These are phyloP conservation scores for Scelioninae gen. 2 DNA, from an alignment of 2,888 invertebrate genomes.

Conservation along the genomic window DNA sequence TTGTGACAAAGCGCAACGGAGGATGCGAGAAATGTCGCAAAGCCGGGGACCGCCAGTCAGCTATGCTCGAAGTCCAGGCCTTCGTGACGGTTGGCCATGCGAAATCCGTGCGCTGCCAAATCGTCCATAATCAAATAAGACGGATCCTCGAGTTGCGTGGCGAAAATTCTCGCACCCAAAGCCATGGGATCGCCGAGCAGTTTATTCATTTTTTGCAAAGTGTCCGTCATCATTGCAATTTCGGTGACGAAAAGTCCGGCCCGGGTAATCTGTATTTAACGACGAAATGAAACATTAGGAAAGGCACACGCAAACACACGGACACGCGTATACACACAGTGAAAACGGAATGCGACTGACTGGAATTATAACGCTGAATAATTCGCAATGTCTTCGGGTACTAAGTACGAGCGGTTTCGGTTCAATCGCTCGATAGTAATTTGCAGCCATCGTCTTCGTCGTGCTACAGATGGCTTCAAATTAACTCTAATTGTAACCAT, in stretches of 20 bases:
- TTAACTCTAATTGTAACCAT: slow-evolving; percentile 55
- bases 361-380: slow-evolving; percentile 17
- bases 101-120: slow-evolving; percentile 77
- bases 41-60: slow-evolving; percentile 75
- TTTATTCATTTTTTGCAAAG: slow-evolving; percentile 68
- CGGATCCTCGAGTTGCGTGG: slow-evolving; percentile 70
- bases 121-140: slow-evolving; percentile 77
- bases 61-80: slow-evolving; percentile 78
- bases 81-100: slow-evolving; percentile 76
- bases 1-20: slow-evolving; percentile 77
- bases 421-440: slow-evolving; percentile 51
- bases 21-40: slow-evolving; percentile 78
- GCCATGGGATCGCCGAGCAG: slow-evolving; percentile 61
- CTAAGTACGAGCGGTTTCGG: slow-evolving; percentile 35
- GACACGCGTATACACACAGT: too few species aligned
- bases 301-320: slow-evolving; percentile 11
- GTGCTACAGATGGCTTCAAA: slow-evolving; percentile 45
- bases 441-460: slow-evolving; percentile 46
- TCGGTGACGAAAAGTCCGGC: slow-evolving; percentile 67
- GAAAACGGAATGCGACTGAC: background rate
- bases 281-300: slow-evolving; percentile 14
- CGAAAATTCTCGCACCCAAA: slow-evolving; percentile 69
- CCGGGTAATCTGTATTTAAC: slow-evolving; percentile 63
- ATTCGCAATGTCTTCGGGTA: slow-evolving; percentile 36
- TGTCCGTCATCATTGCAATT: slow-evolving; percentile 69